Percentiles rank a stretch among this genome's conserved stretches.
Conservation (phyloP, 2,113 vertebrate species). For the Scophthalmus maximus region DNA sequence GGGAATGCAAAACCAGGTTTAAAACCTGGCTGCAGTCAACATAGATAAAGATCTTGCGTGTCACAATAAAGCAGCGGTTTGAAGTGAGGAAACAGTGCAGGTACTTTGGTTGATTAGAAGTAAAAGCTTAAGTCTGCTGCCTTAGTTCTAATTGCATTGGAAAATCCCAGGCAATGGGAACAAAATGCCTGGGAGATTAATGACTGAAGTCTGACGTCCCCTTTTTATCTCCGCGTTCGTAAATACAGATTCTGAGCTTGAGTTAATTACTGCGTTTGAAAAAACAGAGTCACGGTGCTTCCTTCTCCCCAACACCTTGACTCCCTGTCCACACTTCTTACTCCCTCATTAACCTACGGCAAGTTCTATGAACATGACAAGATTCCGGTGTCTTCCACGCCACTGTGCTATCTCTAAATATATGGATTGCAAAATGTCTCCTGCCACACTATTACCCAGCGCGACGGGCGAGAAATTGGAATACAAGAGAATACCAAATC, state of each 20-base stretch:
- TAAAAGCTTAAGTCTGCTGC: slow-evolving; percentile 21
- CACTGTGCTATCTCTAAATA: slow-evolving; percentile 37
- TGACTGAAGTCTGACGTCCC: slow-evolving; percentile 49
- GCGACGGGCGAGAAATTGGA: slow-evolving; percentile 8
- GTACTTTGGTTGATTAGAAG: slow-evolving; percentile 36
- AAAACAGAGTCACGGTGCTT: slow-evolving; percentile 23
- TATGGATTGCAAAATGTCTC: slow-evolving; percentile 30
- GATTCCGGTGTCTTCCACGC: slow-evolving; percentile 35
- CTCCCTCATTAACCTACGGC: slow-evolving; percentile 39
- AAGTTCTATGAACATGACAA: slow-evolving; percentile 40
- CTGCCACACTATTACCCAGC: slow-evolving; percentile 26
- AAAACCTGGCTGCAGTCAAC: slow-evolving; percentile 11
- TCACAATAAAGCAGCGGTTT: slow-evolving; percentile 41
- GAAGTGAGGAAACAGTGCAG: slow-evolving; percentile 43
- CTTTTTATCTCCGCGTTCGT: slow-evolving; percentile 48
- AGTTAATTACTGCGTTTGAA: slow-evolving; percentile 60
- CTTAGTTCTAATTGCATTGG: slow-evolving; percentile 17
- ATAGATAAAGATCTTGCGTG: slow-evolving; percentile 36
- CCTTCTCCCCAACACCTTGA: slow-evolving; percentile 9
- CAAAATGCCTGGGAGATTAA: slow-evolving; percentile 59
- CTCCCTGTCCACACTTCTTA: neutral
- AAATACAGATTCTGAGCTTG: slow-evolving; percentile 30
- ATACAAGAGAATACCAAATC: slow-evolving; percentile 10
- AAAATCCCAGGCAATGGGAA: slow-evolving; percentile 38
- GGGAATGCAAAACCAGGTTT: slow-evolving; percentile 26